Conservation (phyloP, 1,140 invertebrate genomes). For the Macrotrachela quadricornifera region DNA sequence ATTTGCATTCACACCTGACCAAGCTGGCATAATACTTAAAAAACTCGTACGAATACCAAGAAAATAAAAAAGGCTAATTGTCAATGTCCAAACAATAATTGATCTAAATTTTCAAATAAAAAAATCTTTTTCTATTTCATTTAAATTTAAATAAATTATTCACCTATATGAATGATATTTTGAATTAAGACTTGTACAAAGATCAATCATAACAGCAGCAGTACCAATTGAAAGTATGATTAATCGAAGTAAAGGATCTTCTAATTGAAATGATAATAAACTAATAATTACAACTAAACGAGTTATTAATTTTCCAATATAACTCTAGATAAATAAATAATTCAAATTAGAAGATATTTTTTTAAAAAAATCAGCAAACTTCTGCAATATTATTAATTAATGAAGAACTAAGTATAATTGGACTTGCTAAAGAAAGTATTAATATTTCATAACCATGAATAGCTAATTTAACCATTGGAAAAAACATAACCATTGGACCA, state of each 20-base stretch:
- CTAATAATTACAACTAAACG: conserved; percentile 13
- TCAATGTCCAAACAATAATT: no score
- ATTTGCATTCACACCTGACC: conserved; percentile 21
- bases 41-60: conserved; percentile 22
- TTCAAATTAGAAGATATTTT: conserved; percentile 16
- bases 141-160: no score
- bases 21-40: conserved; percentile 21
- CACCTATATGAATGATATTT: no score
- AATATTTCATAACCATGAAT: conserved; percentile 30
- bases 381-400: conserved; percentile 12
- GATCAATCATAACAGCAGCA: no score
- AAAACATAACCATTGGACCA: conserved; percentile 31
- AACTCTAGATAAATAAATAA: conserved; percentile 7
- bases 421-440: conserved; percentile 19
- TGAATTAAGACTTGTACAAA: no score
- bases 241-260: conserved; percentile 19
- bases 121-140: conserved; percentile 13
- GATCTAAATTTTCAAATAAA: no score
- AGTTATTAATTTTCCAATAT: conserved; percentile 15
- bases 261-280: conserved; percentile 23
- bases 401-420: conserved; percentile 17
- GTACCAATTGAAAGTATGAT: conserved; percentile 17
- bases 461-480: conserved; percentile 28
- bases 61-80: conserved; percentile 1
- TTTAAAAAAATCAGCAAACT: conserved; percentile 15